Percentiles rank a stretch among this genome's conserved stretches.
These are phyloP conservation scores for Plutomurus gul DNA, from an alignment of 1,140 invertebrate species.

Conservation along the genomic window DNA sequence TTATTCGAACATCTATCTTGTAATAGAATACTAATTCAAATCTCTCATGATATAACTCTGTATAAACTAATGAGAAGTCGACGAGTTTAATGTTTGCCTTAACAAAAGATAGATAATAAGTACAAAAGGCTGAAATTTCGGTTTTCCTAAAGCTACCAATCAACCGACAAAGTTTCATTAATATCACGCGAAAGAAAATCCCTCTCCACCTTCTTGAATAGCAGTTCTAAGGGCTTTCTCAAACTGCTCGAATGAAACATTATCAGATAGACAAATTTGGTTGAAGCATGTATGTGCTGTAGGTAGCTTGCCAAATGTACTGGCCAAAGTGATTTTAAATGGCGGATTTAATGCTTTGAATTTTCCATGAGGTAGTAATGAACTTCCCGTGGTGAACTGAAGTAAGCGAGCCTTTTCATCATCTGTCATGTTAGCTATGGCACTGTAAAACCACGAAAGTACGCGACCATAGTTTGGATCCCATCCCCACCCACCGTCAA, in stretches of 20 bases:
- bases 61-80: too few species aligned
- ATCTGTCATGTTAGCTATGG: conserved; percentile 86
- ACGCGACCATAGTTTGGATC: conserved; percentile 64
- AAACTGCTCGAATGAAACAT: conserved; percentile 90
- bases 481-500: conserved; percentile 63
- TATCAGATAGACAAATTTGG: conserved; percentile 79
- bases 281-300: conserved; percentile 82
- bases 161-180: neutral
- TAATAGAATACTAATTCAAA: too few species aligned
- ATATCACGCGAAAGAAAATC: conserved; percentile 68
- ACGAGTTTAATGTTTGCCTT: too few species aligned
- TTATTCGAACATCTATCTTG: too few species aligned
- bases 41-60: too few species aligned
- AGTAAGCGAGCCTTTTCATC: conserved; percentile 90
- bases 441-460: conserved; percentile 91
- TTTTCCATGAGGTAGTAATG: conserved; percentile 86
- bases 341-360: conserved; percentile 83
- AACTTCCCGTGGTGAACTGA: conserved; percentile 91
- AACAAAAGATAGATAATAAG: too few species aligned
- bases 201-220: conserved; percentile 92
- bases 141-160: too few species aligned
- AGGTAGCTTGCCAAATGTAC: conserved; percentile 84
- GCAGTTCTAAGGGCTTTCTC: conserved; percentile 85
- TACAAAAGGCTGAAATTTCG: too few species aligned
- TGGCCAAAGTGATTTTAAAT: conserved; percentile 83